Evolutionary conservation across 2,113 vertebrate species (phyloP), one percentile per base, ranked within the genome.

Genomic region (Acrocephalus kingi): DNA sequence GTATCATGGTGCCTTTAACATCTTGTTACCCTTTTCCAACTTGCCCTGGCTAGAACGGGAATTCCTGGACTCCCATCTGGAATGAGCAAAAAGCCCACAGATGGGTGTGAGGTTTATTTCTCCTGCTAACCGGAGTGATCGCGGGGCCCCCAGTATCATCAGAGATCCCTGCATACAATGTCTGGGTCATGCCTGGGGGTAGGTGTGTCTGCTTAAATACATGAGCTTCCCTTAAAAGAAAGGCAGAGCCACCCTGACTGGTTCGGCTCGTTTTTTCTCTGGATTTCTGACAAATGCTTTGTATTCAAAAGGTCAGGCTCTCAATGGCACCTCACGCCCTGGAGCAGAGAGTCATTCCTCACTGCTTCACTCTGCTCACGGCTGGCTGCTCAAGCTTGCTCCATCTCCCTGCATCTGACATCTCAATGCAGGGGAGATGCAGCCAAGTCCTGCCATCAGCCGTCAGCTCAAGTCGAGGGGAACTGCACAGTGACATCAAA

Each of bases 201-300:
- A 94, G 90, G 76, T 88, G 82, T 94, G 90, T 49, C 87, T 67
- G 64, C 83, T 59, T 49, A 78, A 87, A 85, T 24, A 33, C n/a
- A 48, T 43, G 46, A 83, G 43, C 61, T 80, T 56, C 78, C 63
- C 49, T 64, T 58, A 83, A 84, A 84, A 82, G 72, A 64, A n/a
- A 87, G 64, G 74, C 78, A 86, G 78, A 92, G 75, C 59, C 83
- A 87, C 84, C 88, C 79, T 69, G 59, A 87, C 97, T 92, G 55
- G 90, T 84, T 95, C 71, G 27, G 69, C 87, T 96, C 2, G 73
- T 79, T 94, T 96, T 96, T 93, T 77, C 78, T 90, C 88, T 94
- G 95, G 95, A 94, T 96, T 89, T 49, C 92, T 98, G 97, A 98
- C 96, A 97, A 97, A 93, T 87, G 76, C 95, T 98, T 98, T 98